Base-by-base conservation (phyloP, 2,888 invertebrate species). In the Eledone cirrhosa region DNA sequence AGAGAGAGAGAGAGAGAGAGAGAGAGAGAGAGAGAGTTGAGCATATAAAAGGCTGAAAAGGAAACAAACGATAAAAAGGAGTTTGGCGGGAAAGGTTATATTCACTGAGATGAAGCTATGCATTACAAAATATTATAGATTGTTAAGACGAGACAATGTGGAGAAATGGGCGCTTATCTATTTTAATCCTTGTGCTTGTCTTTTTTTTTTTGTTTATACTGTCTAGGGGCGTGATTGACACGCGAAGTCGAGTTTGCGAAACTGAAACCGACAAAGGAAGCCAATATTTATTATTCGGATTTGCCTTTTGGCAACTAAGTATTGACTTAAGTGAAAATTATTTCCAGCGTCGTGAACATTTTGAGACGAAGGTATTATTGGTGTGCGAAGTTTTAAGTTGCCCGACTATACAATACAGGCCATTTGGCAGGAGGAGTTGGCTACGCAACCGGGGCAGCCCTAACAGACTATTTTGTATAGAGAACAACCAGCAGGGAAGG, bases 291-390 rank as follows among this genome's bases (percentile, higher is more conserved):
- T 31, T 72, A 41, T 72, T 72, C 33, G 14, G 72, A 72, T 72
- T 72, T 72, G 41, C 72, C 72, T 31, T 72, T 72, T 33, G 72
- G 72, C 72, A 41, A 72, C n/a, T 72, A 33, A 41, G 72, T 72
- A 72, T 72, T 72, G 72, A 72, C 72, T 72, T 41, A 72, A 72
- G 72, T 72, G 72, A 72, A 72, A 72, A 72, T 72, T 72, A 72
- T 41, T 72, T 72, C 72, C 72, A 72, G 72, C 72, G 31, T 72
- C 13, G 72, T 72, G 72, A 33, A 33, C 33, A 24, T 72, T 72
- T 72, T 72, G 72, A 72, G 72, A 72, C 72, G 33, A 41, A 72
- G 72, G 72, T 72, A 31, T 72, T 72, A 72, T 31, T 41, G 72
- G 72, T 33, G 72, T 33, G 41, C 13, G 72, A 31, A 33, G 31